A percentile compares a stretch with the other conserved stretches of the same genome.
phyloP scores from a whole-genome alignment of 2,888 invertebrate genomes.

The Ormia ochracea region DNA sequence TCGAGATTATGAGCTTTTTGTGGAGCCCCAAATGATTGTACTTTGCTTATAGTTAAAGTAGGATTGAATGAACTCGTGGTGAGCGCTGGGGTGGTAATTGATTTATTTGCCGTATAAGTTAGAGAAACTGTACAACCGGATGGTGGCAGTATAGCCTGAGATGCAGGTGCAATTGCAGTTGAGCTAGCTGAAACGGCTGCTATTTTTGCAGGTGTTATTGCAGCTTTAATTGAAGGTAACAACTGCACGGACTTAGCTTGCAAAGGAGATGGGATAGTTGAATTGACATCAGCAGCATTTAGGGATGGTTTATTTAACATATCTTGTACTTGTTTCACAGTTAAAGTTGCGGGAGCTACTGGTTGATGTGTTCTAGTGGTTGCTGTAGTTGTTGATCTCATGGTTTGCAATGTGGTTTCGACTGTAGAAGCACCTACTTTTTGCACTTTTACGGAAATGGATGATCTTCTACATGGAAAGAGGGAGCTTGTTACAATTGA shows the following conservation, averaged over 20 bases:
- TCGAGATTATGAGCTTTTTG: constrained; percentile 20
- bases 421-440: background rate
- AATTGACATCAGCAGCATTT: background rate
- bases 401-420: background rate
- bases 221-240: constrained; percentile 30
- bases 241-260: background rate
- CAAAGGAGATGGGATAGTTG: background rate
- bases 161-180: background rate
- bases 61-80: background rate
- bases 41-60: constrained; percentile 48
- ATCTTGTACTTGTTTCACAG: constrained; percentile 36
- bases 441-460: constrained; percentile 14
- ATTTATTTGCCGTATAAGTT: background rate
- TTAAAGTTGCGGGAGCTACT: background rate
- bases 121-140: background rate
- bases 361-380: background rate
- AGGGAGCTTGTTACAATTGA: background rate
- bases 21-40: constrained; percentile 52
- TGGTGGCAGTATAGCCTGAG: background rate
- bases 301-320: constrained; percentile 13
- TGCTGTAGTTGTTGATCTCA: constrained; percentile 2
- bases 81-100: background rate
- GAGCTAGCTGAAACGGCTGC: background rate
- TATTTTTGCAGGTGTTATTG: constrained; percentile 20
- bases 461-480: background rate